These are phyloP conservation scores for Drosophila helvetica DNA, from an alignment of 2,888 invertebrate species.

Conservation along the genomic window DNA sequence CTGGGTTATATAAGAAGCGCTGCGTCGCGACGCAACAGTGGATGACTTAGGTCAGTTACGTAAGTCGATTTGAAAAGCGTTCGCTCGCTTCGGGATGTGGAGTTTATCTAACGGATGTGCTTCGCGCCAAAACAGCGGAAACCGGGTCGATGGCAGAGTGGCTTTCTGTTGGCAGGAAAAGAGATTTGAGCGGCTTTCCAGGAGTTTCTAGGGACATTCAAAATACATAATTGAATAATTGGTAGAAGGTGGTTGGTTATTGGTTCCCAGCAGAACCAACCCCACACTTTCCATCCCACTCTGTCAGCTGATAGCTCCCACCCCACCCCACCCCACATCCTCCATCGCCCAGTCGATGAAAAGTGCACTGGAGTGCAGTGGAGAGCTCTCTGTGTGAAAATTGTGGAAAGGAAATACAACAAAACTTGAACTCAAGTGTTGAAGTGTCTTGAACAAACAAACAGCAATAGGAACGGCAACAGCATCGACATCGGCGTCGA, in stretches of 20 bases:
- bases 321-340: conserved; percentile 12
- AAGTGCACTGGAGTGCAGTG: conserved; percentile 22
- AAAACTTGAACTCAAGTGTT: conserved; percentile 63
- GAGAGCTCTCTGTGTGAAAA: conserved; percentile 52
- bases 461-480: conserved; percentile 42
- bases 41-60: conserved; percentile 69
- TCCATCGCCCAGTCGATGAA: conserved; percentile 32
- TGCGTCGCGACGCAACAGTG: conserved; percentile 47
- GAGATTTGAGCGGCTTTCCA: not conserved
- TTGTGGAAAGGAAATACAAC: conserved; percentile 62
- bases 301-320: conserved; percentile 36
- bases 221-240: too few relatives aligned
- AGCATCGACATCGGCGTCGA: conserved; percentile 29
- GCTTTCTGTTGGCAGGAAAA: not conserved
- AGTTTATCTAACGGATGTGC: conserved; percentile 43
- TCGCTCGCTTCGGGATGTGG: conserved; percentile 15
- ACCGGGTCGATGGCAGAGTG: not conserved
- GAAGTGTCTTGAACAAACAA: conserved; percentile 69
- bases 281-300: not conserved
- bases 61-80: conserved; percentile 44
- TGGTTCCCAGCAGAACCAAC: not conserved
- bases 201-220: not conserved
- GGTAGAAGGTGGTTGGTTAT: too few relatives aligned
- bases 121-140: conserved; percentile 1
- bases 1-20: conserved; percentile 40